Conservation (phyloP, 2,113 vertebrate species). For the Chloebia gouldiae region DNA sequence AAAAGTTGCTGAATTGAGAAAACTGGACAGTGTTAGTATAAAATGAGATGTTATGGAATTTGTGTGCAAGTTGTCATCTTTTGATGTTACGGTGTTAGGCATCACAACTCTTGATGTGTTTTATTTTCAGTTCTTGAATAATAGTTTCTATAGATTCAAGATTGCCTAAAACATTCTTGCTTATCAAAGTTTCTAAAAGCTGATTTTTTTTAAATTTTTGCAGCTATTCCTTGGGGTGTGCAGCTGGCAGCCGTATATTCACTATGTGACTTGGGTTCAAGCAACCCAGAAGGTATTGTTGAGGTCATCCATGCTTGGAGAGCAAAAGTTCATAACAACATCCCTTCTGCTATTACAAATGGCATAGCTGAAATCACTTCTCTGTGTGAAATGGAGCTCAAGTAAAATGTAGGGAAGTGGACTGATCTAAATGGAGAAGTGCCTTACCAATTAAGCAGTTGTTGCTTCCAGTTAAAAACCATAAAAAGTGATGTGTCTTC, state of each 20-base stretch:
- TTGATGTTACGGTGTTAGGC: neutral
- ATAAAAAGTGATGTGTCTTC: neutral
- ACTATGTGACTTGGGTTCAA: conserved; percentile 86
- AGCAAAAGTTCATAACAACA: conserved; percentile 43
- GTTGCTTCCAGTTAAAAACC: neutral
- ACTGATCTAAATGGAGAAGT: conserved; percentile 11
- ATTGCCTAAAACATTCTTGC: neutral
- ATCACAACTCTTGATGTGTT: neutral
- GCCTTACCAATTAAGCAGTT: conserved; percentile 18
- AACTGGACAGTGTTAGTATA: neutral
- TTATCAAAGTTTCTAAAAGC: neutral
- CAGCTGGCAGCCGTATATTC: conserved; percentile 92
- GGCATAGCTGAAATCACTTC: conserved; percentile 81
- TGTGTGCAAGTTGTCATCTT: neutral
- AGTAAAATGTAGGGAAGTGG: neutral
- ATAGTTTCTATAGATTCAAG: neutral
- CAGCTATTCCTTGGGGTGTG: conserved; percentile 90
- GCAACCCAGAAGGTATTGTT: conserved; percentile 82
- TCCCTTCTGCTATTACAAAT: conserved; percentile 80
- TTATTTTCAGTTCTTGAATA: neutral
- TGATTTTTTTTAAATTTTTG: neutral
- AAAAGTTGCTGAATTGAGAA: neutral
- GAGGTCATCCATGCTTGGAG: conserved; percentile 83
- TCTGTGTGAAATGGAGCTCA: conserved; percentile 58
- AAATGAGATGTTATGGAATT: neutral